Base-by-base conservation (phyloP, 2,888 invertebrate genomes). In the Omphaloscelis lunosa region DNA sequence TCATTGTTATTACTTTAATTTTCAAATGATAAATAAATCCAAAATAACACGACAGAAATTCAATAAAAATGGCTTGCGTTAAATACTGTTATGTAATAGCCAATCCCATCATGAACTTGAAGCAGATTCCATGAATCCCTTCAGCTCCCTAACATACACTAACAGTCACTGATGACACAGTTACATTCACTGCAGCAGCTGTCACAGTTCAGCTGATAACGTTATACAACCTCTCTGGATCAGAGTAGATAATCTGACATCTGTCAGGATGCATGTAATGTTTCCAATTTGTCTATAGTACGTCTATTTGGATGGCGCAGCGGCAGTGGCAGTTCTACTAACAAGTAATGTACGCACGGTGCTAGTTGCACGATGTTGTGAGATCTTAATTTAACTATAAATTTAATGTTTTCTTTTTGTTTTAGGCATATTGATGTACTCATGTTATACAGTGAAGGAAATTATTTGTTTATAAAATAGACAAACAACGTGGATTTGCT, bases 181-280 rank as follows among this genome's bases (percentile, higher is more conserved):
- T 53, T 20, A 27, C 23, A 65, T 2, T 15, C 66, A 20, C 9
- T 39, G 48, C 23, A 59, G 20, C 72, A 69, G 63, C 58, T 29
- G 48, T 39, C 27, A 29, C 41, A 39, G 45, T 9, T 34, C 34
- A 2, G 8, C 53, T 78, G 75, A 77, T 65, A n/a, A 29, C 45
- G 20, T n/a, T 12, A 48, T 6, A 6, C 34, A 48, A 58, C 29
- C n/a, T 20, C 9, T 9, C 1, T 34, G 20, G 41, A 62, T 48
- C 23, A 15, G 23, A 65, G 15, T 11, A 48, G 39, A 34, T 45
- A 23, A 45, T 76, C 48, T 58, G 58, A 48, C 58, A 66, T 3
- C 45, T n/a, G 27, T 29, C n/a, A 68, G 48, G 9, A 41, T 51
- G 20, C 4, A 51, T 67, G 62, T 29, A n/a, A 48, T 11, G 5